These are phyloP conservation scores for Scophthalmus maximus DNA, from an alignment of 2,113 vertebrate genomes.

Conservation along the genomic window DNA sequence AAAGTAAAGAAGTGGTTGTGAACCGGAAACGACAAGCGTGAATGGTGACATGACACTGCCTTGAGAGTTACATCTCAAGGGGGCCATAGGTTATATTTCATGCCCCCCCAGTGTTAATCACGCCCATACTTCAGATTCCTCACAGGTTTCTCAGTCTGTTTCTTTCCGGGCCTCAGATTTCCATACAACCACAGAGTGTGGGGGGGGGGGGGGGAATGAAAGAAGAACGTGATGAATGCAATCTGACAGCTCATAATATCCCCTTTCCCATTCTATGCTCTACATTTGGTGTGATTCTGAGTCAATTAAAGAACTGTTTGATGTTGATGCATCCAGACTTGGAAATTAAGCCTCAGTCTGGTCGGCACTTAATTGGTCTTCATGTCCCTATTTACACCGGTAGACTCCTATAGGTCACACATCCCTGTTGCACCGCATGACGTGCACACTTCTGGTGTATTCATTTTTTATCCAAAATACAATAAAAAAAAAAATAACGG, in stretches of 20 bases:
- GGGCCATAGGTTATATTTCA: background rate
- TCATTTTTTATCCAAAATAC: constrained; percentile 27
- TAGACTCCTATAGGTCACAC: background rate
- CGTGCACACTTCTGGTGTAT: constrained; percentile 1
- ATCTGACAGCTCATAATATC: constrained; percentile 80
- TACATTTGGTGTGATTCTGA: constrained; percentile 75
- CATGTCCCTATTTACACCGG: background rate
- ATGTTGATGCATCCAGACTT: constrained; percentile 78
- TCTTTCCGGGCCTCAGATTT: constrained; percentile 45
- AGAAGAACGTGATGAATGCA: constrained; percentile 70
- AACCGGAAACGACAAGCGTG: too few relatives aligned
- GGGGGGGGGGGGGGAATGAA: constrained; percentile 27
- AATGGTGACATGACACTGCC: too few relatives aligned
- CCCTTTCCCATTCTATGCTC: constrained; percentile 69
- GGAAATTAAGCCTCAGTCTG: constrained; percentile 61
- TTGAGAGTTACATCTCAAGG: too few relatives aligned
- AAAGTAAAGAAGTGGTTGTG: too few relatives aligned
- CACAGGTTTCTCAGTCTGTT: background rate
- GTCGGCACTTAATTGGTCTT: constrained; percentile 36
- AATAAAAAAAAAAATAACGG: constrained; percentile 10
- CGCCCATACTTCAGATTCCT: background rate
- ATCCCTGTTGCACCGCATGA: background rate
- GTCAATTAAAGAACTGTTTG: constrained; percentile 80
- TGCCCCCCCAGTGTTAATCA: background rate
- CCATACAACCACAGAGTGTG: constrained; percentile 47